Evolutionary conservation across 2,797 vertebrate species (phyloP).

Genomic region (Setipinna tenuifilis): DNA sequence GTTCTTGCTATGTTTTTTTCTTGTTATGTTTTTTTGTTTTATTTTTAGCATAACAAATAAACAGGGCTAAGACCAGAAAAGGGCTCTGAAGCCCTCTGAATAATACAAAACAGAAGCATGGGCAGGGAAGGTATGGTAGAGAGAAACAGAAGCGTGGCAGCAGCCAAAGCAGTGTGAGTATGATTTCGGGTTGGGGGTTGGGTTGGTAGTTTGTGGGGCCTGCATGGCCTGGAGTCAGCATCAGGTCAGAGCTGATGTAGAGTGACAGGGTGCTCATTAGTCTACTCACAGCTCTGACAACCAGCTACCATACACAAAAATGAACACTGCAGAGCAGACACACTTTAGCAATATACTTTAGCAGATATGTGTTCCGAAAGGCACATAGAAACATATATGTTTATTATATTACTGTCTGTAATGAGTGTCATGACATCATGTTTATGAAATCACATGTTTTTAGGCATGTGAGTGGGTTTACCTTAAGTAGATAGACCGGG

Average conservation of each 20-base stretch:
- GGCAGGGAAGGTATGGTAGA: conserved; percentile 27
- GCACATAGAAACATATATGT: background rate
- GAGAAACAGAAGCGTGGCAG: conserved; percentile 9
- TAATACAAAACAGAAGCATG: too few relatives aligned
- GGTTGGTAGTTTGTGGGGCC: conserved; percentile 36
- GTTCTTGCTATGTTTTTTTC: too few relatives aligned
- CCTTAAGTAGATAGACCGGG: conserved; percentile 97
- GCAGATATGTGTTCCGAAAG: background rate
- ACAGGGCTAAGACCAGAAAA: too few relatives aligned
- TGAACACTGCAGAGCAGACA: conserved; percentile 24
- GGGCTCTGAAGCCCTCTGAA: too few relatives aligned
- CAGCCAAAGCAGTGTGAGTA: conserved; percentile 14
- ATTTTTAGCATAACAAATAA: too few relatives aligned
- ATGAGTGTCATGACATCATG: conserved; percentile 44
- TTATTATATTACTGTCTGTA: background rate
- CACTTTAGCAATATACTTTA: conserved; percentile 13
- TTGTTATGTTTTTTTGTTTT: too few relatives aligned
- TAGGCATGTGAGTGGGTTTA: conserved; percentile 65
- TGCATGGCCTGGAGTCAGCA: conserved; percentile 74
- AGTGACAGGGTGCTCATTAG: conserved; percentile 83
- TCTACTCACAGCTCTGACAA: conserved; percentile 77
- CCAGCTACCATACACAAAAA: conserved; percentile 52
- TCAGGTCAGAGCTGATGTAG: conserved; percentile 76
- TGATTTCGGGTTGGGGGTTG: background rate
- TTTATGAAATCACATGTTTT: background rate